Conservation (phyloP, 1,140 invertebrate genomes). For the Drosophila erecta region DNA sequence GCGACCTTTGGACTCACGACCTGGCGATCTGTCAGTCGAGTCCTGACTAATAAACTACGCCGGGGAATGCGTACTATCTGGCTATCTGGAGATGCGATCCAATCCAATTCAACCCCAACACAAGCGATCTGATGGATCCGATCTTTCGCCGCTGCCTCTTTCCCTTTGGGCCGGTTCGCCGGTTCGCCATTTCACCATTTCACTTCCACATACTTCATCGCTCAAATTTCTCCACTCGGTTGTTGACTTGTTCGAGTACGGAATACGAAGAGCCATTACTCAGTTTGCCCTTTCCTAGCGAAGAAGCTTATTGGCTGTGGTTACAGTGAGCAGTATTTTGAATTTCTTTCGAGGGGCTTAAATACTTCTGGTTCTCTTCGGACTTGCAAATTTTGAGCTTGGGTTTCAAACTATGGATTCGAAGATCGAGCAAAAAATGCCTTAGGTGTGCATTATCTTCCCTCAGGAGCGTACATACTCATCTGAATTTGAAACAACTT, state of each 20-base stretch:
- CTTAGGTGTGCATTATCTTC: no score
- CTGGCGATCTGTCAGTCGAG: slow-evolving; percentile 10
- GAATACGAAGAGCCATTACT: slow-evolving; percentile 42
- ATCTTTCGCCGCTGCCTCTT: slow-evolving; percentile 12
- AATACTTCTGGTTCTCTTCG: background rate
- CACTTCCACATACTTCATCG: slow-evolving; percentile 49
- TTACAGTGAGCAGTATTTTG: background rate
- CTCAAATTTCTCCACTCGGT: slow-evolving; percentile 64
- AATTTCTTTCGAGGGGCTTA: background rate
- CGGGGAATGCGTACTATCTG: slow-evolving; percentile 16
- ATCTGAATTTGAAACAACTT: no score
- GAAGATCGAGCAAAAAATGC: no score
- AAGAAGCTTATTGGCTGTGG: slow-evolving; percentile 5
- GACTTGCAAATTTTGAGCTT: no score
- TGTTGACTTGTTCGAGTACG: slow-evolving; percentile 35
- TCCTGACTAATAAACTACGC: slow-evolving; percentile 11
- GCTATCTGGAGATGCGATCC: background rate
- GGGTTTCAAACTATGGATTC: no score
- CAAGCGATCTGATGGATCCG: background rate
- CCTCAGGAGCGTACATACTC: no score
- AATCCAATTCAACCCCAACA: background rate
- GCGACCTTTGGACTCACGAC: slow-evolving; percentile 24
- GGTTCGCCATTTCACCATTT: slow-evolving; percentile 33
- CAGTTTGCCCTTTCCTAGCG: slow-evolving; percentile 14
- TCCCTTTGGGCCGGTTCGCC: slow-evolving; percentile 9